Evolutionary conservation across 2,888 invertebrate genomes (phyloP).

Genomic region (Apamea anceps): DNA sequence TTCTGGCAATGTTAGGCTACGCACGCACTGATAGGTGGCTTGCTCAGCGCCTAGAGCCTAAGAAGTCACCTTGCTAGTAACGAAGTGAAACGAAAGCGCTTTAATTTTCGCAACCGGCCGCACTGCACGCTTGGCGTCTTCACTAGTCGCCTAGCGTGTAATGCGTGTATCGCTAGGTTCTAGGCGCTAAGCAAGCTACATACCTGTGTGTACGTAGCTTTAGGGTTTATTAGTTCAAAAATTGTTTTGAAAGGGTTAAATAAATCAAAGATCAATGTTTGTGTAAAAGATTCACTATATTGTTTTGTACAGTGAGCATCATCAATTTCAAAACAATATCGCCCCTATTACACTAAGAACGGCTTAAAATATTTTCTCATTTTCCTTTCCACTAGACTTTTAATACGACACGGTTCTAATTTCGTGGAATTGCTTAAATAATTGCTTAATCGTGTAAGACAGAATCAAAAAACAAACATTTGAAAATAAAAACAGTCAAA

Average conservation of each 20-base stretch:
- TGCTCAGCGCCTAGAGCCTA: not conserved
- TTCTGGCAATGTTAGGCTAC: too few species aligned
- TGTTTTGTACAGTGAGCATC: conserved; percentile 84
- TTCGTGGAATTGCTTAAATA: conserved; percentile 74
- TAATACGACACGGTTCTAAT: conserved; percentile 73
- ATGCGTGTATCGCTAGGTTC: too few species aligned
- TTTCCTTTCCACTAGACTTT: conserved; percentile 74
- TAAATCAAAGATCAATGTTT: conserved; percentile 76
- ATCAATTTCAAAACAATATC: conserved; percentile 87
- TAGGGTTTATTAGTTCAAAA: not conserved
- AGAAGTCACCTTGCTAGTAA: not conserved
- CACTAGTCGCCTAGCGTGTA: too few species aligned
- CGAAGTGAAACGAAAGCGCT: not conserved
- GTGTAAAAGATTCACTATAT: conserved; percentile 88
- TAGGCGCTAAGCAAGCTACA: too few species aligned
- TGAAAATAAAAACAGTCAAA: conserved; percentile 60
- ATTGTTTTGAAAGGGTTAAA: conserved; percentile 20
- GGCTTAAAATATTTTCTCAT: conserved; percentile 79
- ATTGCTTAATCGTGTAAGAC: conserved; percentile 64
- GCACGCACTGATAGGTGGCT: too few species aligned
- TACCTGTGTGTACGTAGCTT: too few species aligned
- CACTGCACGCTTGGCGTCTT: not conserved
- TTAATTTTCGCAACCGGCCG: not conserved
- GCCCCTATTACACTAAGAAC: conserved; percentile 78
- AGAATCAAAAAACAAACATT: conserved; percentile 57